Conservation (phyloP, 35 echinoderm and acorn worm species). For the Ophioderma brevispina region DNA sequence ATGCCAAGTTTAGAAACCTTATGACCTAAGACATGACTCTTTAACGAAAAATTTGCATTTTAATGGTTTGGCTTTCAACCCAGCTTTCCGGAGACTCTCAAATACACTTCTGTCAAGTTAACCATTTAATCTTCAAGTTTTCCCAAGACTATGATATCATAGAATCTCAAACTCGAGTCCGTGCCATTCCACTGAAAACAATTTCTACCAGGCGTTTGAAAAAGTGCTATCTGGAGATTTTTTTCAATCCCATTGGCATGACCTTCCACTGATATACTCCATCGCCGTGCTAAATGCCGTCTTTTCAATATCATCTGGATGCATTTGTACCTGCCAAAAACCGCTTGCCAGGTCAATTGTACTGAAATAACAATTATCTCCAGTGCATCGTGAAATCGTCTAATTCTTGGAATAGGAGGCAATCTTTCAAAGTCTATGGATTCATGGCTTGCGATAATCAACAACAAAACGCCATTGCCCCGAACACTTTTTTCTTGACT, state of each 20-base stretch:
- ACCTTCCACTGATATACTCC: conserved; percentile 21
- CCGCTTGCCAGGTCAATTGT: conserved; percentile 52
- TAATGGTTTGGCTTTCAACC: conserved; percentile 15
- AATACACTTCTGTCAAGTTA: neutral
- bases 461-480: conserved; percentile 20
- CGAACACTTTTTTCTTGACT: conserved; percentile 44
- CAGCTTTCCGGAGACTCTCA: neutral
- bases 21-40: conserved; percentile 58
- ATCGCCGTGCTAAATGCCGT: conserved; percentile 25
- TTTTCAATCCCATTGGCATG: conserved; percentile 30
- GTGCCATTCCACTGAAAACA: neutral
- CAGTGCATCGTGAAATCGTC: conserved; percentile 52
- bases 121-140: neutral
- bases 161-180: neutral
- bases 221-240: neutral
- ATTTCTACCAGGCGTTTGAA: conserved; percentile 25
- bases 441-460: conserved; percentile 28
- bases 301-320: conserved; percentile 6
- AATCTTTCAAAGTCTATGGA: conserved; percentile 14
- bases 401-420: conserved; percentile 41
- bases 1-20: conserved; percentile 34
- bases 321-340: conserved; percentile 40
- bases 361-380: conserved; percentile 13
- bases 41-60: conserved; percentile 30
- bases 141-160: conserved; percentile 26